Evolutionary conservation across 2,113 vertebrate species (phyloP).

Genomic region (Vireo altiloquus): DNA sequence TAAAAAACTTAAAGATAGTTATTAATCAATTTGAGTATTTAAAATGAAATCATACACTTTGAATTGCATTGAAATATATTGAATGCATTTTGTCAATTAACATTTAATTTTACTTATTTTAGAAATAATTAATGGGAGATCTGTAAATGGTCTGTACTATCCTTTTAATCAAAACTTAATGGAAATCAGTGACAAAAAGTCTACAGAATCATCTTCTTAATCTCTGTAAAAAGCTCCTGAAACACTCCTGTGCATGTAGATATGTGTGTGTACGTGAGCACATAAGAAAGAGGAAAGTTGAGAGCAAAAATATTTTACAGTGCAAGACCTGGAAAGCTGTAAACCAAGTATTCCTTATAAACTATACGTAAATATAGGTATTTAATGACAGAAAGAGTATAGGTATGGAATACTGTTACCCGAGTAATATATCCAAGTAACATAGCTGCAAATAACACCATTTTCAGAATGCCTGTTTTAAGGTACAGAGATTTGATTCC

Average conservation of each 20-base stretch:
- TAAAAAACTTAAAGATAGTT: background rate
- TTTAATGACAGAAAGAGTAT: background rate
- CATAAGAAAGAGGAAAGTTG: background rate
- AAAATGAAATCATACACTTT: background rate
- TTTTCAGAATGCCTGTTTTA: background rate
- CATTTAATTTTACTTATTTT: background rate
- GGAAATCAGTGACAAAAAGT: background rate
- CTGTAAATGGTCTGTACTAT: background rate
- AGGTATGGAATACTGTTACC: background rate
- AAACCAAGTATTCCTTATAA: background rate
- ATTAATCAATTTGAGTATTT: background rate
- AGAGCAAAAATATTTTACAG: fast-evolving
- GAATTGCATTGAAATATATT: no score
- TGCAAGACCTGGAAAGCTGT: background rate
- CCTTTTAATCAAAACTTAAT: background rate
- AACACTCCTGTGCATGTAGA: background rate
- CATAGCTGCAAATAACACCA: background rate
- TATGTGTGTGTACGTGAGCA: fast-evolving
- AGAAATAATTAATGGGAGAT: background rate
- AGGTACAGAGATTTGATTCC: background rate
- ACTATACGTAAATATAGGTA: fast-evolving
- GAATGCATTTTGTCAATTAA: background rate
- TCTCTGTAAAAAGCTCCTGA: background rate
- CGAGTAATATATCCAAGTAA: background rate
- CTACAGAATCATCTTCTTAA: background rate